Base-by-base conservation (phyloP, 2,113 vertebrate species). In the Chloebia gouldiae region DNA sequence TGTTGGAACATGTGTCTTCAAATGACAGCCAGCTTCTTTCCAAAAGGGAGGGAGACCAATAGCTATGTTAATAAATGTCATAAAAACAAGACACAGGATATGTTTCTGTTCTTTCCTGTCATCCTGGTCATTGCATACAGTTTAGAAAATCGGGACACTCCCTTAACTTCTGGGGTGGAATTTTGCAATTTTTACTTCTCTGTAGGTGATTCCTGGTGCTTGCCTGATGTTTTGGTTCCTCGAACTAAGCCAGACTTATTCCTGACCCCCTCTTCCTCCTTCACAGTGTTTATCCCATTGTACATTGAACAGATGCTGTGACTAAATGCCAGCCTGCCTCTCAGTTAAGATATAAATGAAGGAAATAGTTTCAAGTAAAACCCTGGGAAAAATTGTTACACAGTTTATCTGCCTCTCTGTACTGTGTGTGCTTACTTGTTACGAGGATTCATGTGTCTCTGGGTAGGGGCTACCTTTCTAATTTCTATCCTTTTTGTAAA, bases 21-120 rank as follows among this genome's bases (percentile, higher is more conserved):
- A 88, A 45, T 59, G 40, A 45, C 50, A 81, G 81, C 86, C 69
- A 91, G 40, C 78, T 89, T 50, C n/a, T 69, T 96, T 91, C 84
- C 59, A 63, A 69, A 85, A 77, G 24, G 64, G 77, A 90, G 61
- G 85, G 40, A 85, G 11, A 59, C 83, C 81, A 90, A 24, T 70
- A 86, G 13, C 78, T 87, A 8, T 68, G 61, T 66, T 91, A 50
- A 51, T 87, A 95, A 95, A 95, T 90, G 87, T 75, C 69, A 64
- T 75, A 75, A 93, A 92, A 93, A 92, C 93, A 94, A 91, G 59
- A 50, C 42, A 70, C 70, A 91, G 87, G 59, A 90, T 88, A 70
- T 72, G 37, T 89, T 94, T 90, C 80, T 91, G 47, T 94, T 82
- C 45, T 87, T 10, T 61, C 54, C 61, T 85, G 66, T 61, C 81